A percentile compares a stretch with the other conserved stretches of the same genome.
Conservation (phyloP, 2,797 vertebrate genomes). For the Onychomys arenicola region DNA sequence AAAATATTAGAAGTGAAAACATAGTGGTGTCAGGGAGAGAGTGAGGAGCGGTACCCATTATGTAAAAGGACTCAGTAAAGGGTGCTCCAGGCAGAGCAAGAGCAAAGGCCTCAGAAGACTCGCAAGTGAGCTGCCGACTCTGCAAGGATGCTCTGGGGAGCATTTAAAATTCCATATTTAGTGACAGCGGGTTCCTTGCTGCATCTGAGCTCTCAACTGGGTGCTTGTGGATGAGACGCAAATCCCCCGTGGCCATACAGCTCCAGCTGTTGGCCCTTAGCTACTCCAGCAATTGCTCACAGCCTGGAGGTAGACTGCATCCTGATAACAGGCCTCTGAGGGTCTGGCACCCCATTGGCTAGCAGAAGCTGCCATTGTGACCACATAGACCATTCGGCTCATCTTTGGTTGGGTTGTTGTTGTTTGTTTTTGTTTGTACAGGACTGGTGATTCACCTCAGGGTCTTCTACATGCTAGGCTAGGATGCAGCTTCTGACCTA, state of each 20-base stretch:
- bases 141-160: neutral
- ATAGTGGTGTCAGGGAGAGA: neutral
- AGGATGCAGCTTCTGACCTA: neutral
- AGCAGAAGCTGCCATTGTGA: no score
- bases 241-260: neutral
- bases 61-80: neutral
- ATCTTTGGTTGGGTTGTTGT: neutral
- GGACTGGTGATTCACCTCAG: neutral
- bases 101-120: neutral
- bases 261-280: neutral
- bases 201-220: neutral
- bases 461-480: neutral
- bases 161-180: neutral
- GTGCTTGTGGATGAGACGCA: neutral
- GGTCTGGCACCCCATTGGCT: neutral
- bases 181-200: neutral
- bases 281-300: neutral
- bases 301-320: neutral
- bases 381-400: neutral
- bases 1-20: conserved; percentile 27
- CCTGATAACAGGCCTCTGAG: neutral
- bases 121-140: neutral
- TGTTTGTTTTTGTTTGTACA: neutral
- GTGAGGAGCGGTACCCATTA: neutral
- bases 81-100: neutral